Conservation (phyloP, 35 echinoderm and acorn worm species). For the Holothuria glaberrima region DNA sequence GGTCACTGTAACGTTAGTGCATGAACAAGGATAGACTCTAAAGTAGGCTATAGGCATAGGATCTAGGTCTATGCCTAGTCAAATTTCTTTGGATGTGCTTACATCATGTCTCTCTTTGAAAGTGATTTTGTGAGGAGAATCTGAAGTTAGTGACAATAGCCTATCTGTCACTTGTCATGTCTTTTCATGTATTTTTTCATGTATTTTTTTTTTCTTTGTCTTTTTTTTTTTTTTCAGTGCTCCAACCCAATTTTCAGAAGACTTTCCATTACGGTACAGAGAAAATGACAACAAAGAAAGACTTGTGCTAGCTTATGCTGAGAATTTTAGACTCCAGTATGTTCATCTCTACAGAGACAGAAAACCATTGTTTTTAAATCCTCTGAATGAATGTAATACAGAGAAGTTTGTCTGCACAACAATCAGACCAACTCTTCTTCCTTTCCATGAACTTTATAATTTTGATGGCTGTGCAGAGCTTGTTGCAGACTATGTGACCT, state of each 20-base stretch:
- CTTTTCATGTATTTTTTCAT: too few species aligned
- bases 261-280: constrained; percentile 81
- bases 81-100: too few species aligned
- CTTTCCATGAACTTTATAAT: constrained; percentile 84
- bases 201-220: not conserved
- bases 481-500: constrained; percentile 92
- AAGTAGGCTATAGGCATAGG: too few species aligned
- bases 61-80: too few species aligned
- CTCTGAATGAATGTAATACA: constrained; percentile 86
- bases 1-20: too few species aligned
- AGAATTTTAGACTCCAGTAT: constrained; percentile 97
- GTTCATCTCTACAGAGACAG: constrained; percentile 95
- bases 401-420: constrained; percentile 99
- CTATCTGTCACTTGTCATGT: too few species aligned
- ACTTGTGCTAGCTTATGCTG: constrained; percentile 90
- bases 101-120: too few species aligned
- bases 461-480: constrained; percentile 97
- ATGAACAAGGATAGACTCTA: too few species aligned
- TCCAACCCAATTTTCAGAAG: constrained; percentile 36
- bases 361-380: constrained; percentile 85
- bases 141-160: too few species aligned
- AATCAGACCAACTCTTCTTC: constrained; percentile 84
- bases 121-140: too few species aligned
- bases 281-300: constrained; percentile 90
- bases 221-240: constrained; percentile 18